Percentiles rank a stretch among this genome's conserved stretches.
Conservation (phyloP, 2,797 vertebrate species). For the Danio tinwini region DNA sequence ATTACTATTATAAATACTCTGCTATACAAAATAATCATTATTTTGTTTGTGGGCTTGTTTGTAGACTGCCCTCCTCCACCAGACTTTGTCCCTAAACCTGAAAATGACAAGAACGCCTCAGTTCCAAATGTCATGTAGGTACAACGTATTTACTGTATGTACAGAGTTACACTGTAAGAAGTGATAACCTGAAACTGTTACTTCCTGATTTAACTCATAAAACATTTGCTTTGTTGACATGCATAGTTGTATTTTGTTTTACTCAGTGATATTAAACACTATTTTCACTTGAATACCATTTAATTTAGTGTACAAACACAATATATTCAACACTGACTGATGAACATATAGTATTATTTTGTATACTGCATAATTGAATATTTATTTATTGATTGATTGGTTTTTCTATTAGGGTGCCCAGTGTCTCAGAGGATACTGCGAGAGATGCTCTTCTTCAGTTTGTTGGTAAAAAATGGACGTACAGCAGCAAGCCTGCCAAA, state of each 20-base stretch:
- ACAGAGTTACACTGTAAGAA: not conserved
- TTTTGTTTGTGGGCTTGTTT: not conserved
- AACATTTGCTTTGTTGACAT: too few species aligned
- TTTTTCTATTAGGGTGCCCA: slow-evolving; percentile 71
- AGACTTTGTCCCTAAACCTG: slow-evolving; percentile 52
- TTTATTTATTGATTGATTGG: not conserved
- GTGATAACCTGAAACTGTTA: too few species aligned
- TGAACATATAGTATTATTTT: not conserved
- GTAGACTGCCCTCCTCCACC: slow-evolving; percentile 55
- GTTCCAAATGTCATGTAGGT: slow-evolving; percentile 76
- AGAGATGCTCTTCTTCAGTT: slow-evolving; percentile 83
- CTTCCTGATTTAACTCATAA: too few species aligned
- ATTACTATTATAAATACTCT: not conserved
- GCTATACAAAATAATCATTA: not conserved
- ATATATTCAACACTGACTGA: not conserved
- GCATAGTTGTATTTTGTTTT: too few species aligned
- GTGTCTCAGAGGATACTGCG: slow-evolving; percentile 80
- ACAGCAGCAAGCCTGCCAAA: slow-evolving; percentile 78
- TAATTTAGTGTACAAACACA: not conserved
- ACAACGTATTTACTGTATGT: too few species aligned
- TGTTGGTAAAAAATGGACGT: slow-evolving; percentile 81
- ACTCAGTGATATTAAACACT: too few species aligned
- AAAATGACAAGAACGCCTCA: slow-evolving; percentile 68
- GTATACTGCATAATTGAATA: not conserved
- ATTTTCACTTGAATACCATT: too few species aligned